These are phyloP conservation scores for Parnassius glacialis DNA, from an alignment of 2,888 invertebrate species.

Conservation along the genomic window DNA sequence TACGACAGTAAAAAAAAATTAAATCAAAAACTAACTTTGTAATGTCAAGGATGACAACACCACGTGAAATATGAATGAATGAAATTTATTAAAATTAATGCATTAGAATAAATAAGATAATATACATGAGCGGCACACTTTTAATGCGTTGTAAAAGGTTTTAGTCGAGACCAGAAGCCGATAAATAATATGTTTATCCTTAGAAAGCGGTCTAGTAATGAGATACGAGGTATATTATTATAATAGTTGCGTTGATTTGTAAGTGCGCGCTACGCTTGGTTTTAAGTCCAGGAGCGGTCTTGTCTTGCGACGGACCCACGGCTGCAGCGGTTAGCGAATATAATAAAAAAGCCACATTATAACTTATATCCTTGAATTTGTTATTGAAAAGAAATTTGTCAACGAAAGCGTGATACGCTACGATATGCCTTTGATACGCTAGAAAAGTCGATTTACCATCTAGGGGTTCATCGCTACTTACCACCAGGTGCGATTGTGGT, in stretches of 20 bases:
- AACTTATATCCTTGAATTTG: no score
- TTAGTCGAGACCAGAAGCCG: conserved; percentile 32
- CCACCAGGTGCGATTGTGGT: no score
- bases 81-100: no score
- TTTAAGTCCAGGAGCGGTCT: conserved; percentile 56
- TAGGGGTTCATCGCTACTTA: no score
- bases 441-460: no score
- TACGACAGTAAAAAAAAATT: no score
- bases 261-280: conserved; percentile 46
- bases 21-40: no score
- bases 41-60: no score
- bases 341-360: neutral
- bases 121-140: conserved; percentile 43
- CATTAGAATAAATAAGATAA: conserved; percentile 43
- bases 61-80: no score
- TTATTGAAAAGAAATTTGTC: no score
- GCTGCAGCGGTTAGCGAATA: conserved; percentile 21
- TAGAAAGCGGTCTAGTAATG: conserved; percentile 55
- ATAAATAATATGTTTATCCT: conserved; percentile 70
- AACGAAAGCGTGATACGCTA: no score
- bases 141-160: conserved; percentile 44
- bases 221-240: conserved; percentile 54
- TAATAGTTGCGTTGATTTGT: conserved; percentile 63
- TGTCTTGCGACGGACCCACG: conserved; percentile 35
- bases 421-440: no score